Evolutionary conservation across 2,888 invertebrate genomes (phyloP).

Genomic region (Tribolium freemani): DNA sequence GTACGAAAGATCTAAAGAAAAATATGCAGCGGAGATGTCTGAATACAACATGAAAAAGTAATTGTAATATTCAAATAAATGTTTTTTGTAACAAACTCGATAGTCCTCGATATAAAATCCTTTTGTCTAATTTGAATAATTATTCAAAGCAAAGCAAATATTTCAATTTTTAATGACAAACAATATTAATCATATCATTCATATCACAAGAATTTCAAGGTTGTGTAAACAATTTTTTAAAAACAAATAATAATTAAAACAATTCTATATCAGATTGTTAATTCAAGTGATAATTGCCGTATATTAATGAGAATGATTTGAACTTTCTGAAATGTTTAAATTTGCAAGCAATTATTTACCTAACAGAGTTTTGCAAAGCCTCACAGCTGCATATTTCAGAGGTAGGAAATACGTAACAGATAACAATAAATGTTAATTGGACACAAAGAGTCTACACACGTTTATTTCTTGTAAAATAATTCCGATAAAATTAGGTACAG

Average conservation of each 20-base stretch:
- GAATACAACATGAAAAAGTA: conserved; percentile 69
- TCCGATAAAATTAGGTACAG: not conserved
- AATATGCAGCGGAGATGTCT: conserved; percentile 82
- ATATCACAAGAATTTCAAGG: not conserved
- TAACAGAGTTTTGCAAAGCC: conserved; percentile 72
- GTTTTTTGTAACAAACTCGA: no score
- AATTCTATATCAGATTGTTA: not conserved
- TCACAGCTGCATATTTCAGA: conserved; percentile 78
- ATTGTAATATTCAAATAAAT: not conserved
- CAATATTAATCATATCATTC: no score
- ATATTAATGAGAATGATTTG: conserved; percentile 4
- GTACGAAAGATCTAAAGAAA: conserved; percentile 83
- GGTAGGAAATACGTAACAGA: conserved; percentile 66
- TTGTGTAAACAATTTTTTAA: not conserved
- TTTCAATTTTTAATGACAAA: no score
- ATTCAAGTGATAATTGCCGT: not conserved
- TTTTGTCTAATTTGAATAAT: not conserved
- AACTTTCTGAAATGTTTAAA: conserved; percentile 52
- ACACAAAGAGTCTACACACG: not conserved
- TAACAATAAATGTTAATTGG: not conserved
- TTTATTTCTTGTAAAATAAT: not conserved
- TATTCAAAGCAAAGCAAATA: no score
- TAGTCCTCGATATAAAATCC: no score
- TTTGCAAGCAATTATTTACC: conserved; percentile 70
- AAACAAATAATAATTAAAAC: not conserved